A percentile compares a stretch with the other conserved stretches of the same genome.
These are phyloP conservation scores for Dendroctonus ponderosae DNA, from an alignment of 1,140 invertebrate species.

Conservation along the genomic window DNA sequence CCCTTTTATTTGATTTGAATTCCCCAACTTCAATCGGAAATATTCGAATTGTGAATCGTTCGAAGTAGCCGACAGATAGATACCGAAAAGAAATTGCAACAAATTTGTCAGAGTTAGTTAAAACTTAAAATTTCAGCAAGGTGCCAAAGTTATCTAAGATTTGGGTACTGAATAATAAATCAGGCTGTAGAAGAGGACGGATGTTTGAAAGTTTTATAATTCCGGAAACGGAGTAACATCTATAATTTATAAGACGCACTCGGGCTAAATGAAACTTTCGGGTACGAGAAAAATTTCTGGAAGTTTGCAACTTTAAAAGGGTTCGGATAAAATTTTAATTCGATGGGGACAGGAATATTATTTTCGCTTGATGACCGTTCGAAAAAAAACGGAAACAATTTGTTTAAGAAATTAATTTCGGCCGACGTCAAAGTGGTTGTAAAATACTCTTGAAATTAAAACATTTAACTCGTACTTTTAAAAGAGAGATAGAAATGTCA, in stretches of 20 bases:
- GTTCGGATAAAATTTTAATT: conserved; percentile 20
- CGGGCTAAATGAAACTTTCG: conserved; percentile 25
- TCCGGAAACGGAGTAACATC: conserved; percentile 27
- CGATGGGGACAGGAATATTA: neutral
- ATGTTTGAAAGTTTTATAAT: conserved; percentile 28
- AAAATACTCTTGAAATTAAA: neutral
- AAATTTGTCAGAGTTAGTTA: too few species aligned
- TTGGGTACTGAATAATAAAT: conserved; percentile 24
- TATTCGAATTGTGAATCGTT: too few species aligned
- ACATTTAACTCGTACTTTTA: too few species aligned
- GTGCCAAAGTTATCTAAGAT: conserved; percentile 15
- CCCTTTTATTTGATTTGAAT: too few species aligned
- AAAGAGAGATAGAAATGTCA: too few species aligned
- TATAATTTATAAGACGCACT: conserved; percentile 34
- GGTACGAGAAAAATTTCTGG: conserved; percentile 8
- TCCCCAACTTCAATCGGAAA: too few species aligned
- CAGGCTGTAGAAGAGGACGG: conserved; percentile 2
- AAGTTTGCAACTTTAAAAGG: conserved; percentile 15
- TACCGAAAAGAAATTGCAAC: too few species aligned
- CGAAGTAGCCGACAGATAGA: too few species aligned
- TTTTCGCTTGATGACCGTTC: neutral
- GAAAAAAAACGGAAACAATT: neutral
- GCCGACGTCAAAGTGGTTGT: neutral
- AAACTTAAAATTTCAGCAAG: neutral
- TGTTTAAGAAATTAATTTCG: neutral